phyloP scores from a whole-genome alignment of 2,113 vertebrate genomes.

The Alectura lathami region DNA sequence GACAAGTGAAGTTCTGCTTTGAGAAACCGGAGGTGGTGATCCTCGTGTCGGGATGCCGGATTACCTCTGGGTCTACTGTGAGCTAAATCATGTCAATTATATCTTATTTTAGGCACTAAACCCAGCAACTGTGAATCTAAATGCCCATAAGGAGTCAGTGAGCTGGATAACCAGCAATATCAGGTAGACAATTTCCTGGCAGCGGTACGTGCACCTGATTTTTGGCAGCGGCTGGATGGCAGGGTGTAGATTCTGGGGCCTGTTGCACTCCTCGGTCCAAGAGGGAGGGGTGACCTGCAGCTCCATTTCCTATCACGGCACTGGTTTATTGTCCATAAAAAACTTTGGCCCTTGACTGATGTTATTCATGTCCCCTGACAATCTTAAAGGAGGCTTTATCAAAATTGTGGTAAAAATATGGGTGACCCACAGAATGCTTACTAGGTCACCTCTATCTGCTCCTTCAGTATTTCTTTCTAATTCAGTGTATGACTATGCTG shows the following conservation, averaged over 20 bases:
- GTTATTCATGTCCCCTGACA: not conserved
- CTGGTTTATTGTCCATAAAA: not conserved
- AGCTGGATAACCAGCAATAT: not conserved
- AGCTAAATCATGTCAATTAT: not conserved
- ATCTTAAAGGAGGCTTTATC: not conserved
- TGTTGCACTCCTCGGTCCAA: not conserved
- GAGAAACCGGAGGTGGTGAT: not conserved
- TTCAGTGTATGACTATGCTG: not conserved
- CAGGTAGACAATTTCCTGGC: not conserved
- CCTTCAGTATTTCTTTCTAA: not conserved
- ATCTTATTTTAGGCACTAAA: not conserved
- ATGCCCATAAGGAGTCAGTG: not conserved
- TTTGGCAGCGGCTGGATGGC: accelerated
- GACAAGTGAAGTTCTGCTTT: not conserved
- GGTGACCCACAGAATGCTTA: not conserved
- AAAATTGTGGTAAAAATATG: not conserved
- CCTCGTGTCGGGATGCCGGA: not conserved
- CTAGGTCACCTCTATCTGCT: not conserved
- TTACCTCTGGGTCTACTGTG: not conserved
- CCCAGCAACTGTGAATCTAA: not conserved
- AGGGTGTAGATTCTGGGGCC: not conserved
- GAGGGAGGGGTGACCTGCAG: not conserved
- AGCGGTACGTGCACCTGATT: not conserved
- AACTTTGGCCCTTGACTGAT: not conserved
- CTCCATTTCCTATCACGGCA: not conserved